These are phyloP conservation scores for Engraulis encrasicolus DNA, from an alignment of 2,113 vertebrate genomes.

Conservation along the genomic window DNA sequence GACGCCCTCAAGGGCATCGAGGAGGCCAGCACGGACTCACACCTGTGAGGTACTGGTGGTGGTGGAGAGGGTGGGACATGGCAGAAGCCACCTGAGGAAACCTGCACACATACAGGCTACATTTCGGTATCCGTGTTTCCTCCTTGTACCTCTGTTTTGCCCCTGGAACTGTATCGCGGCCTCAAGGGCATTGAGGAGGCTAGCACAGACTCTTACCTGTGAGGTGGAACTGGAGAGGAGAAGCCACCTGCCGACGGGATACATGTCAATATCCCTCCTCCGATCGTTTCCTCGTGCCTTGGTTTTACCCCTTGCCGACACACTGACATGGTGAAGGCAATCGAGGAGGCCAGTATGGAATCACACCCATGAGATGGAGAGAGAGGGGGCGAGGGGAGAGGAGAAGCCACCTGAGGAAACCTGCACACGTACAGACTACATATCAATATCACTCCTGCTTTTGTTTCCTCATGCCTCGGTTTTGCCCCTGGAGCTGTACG, in stretches of 20 bases:
- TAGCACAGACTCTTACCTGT: conserved; percentile 41
- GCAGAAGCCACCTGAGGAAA: neutral
- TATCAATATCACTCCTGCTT: too few relatives aligned
- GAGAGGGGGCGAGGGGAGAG: too few relatives aligned
- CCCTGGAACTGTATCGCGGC: conserved; percentile 49
- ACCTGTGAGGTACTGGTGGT: conserved; percentile 48
- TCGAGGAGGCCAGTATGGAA: conserved; percentile 39
- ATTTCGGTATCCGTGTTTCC: too few relatives aligned
- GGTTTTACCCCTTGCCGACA: too few relatives aligned
- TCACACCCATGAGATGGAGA: too few relatives aligned
- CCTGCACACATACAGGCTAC: neutral
- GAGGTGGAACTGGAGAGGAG: too few relatives aligned
- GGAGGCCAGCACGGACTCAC: conserved; percentile 27
- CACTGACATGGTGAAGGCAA: conserved; percentile 52
- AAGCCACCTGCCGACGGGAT: neutral
- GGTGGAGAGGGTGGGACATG: too few relatives aligned
- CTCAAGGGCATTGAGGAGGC: conserved; percentile 52
- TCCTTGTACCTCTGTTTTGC: too few relatives aligned
- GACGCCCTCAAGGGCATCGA: conserved; percentile 50
- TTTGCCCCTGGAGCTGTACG: conserved; percentile 55
- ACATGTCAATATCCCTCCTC: too few relatives aligned
- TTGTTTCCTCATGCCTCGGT: too few relatives aligned
- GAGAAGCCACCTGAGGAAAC: neutral
- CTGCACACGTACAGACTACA: neutral
- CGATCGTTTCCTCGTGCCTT: too few relatives aligned